Conservation (phyloP, 2,113 vertebrate species). For the Antechinus flavipes region DNA sequence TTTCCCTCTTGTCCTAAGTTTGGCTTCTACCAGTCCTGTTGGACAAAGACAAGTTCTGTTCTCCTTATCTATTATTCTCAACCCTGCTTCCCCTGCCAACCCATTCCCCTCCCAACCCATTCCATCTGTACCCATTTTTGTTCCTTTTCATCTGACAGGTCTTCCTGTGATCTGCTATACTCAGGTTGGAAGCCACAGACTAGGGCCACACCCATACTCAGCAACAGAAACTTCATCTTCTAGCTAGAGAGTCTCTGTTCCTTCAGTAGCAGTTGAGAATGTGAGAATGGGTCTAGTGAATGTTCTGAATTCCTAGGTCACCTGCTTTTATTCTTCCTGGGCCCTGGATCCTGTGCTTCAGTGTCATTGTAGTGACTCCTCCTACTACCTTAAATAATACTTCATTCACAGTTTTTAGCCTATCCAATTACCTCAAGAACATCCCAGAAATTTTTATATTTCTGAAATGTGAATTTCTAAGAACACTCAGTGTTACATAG, state of each 20-base stretch:
- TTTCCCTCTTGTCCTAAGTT: background rate
- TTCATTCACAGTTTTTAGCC: background rate
- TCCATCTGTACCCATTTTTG: background rate
- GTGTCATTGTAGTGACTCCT: background rate
- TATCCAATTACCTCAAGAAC: background rate
- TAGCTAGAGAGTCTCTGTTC: background rate
- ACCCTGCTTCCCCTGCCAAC: background rate
- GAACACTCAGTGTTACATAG: background rate
- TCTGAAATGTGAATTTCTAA: background rate
- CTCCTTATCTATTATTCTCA: background rate
- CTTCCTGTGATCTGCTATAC: background rate
- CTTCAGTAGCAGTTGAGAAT: background rate
- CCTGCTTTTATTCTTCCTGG: background rate
- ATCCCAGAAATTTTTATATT: background rate
- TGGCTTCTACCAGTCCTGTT: background rate
- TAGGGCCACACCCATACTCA: background rate
- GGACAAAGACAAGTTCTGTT: background rate
- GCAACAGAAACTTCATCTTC: background rate
- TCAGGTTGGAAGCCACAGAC: background rate
- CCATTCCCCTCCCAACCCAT: background rate
- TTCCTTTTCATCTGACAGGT: background rate
- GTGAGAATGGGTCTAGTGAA: background rate
- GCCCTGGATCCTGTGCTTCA: background rate
- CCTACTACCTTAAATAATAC: background rate
- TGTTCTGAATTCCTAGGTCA: background rate